A percentile compares a stretch with the other conserved stretches of the same genome.
Evolutionary conservation across 37 sponge, comb jelly and placozoan species (phyloP).

Genomic region (Halisarca cf. caerulea): DNA sequence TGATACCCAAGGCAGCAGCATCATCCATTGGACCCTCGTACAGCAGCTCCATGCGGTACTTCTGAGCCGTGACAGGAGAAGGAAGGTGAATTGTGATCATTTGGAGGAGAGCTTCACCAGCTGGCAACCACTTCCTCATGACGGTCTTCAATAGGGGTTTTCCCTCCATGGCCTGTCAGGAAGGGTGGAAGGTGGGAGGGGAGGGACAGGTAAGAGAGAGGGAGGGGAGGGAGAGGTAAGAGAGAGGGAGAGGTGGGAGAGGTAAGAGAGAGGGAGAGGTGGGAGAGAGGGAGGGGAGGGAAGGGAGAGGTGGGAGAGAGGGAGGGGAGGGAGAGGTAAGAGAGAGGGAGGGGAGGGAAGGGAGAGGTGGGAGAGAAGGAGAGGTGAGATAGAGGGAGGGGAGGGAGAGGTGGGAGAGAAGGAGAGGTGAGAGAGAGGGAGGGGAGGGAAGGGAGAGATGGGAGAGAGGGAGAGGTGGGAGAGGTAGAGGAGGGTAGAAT

Average conservation of each 20-base stretch:
- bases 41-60: slow-evolving; percentile 94
- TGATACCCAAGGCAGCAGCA: slow-evolving; percentile 84
- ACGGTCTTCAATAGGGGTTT: slow-evolving; percentile 71
- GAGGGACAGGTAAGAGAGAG: not conserved
- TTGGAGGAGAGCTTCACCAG: slow-evolving; percentile 92
- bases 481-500: not conserved
- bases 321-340: not conserved
- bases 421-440: slow-evolving; percentile 17
- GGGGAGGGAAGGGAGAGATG: not conserved
- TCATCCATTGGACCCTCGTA: slow-evolving; percentile 99
- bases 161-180: slow-evolving; percentile 44
- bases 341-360: slow-evolving; percentile 21
- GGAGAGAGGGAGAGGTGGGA: not conserved
- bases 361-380: slow-evolving; percentile 10
- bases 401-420: slow-evolving; percentile 17
- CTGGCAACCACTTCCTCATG: slow-evolving; percentile 93
- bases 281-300: slow-evolving; percentile 27
- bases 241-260: too few relatives aligned
- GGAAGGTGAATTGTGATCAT: slow-evolving; percentile 99
- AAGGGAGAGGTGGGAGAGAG: not conserved
- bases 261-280: not conserved
- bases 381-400: slow-evolving; percentile 13
- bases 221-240: not conserved
- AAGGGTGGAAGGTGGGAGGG: not conserved
- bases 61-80: slow-evolving; percentile 97